Evolutionary conservation across 1,140 invertebrate species (phyloP).

Genomic region (Homarus americanus): DNA sequence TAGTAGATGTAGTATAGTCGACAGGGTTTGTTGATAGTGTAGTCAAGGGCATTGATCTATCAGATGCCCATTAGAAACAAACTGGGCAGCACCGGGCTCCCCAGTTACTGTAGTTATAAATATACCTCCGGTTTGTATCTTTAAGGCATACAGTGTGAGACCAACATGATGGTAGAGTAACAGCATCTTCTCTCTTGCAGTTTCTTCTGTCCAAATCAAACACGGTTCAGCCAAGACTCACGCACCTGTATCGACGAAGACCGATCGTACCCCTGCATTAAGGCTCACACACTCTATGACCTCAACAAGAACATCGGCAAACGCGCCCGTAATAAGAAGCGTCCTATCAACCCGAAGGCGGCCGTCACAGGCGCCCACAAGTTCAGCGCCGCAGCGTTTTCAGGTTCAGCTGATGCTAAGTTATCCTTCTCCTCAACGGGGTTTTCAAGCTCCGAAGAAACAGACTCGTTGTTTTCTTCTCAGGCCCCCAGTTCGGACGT

Average conservation of each 20-base stretch:
- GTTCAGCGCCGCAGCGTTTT: background rate
- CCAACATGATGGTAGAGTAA: background rate
- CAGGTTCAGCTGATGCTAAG: background rate
- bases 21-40: too few relatives aligned
- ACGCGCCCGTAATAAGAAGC: slow-evolving; percentile 19
- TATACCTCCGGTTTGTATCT: background rate
- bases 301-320: slow-evolving; percentile 53
- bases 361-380: background rate
- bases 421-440: background rate
- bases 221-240: slow-evolving; percentile 52
- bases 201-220: slow-evolving; percentile 55
- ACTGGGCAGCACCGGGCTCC: too few relatives aligned
- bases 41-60: too few relatives aligned
- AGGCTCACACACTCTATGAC: slow-evolving; percentile 57
- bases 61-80: too few relatives aligned
- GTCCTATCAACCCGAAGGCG: background rate
- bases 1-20: too few relatives aligned
- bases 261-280: slow-evolving; percentile 47
- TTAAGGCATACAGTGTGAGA: background rate
- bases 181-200: slow-evolving; percentile 11
- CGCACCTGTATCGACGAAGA: slow-evolving; percentile 46
- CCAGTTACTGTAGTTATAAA: too few relatives aligned
- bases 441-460: background rate
- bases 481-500: too few relatives aligned
- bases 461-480: background rate